A percentile compares a stretch with the other conserved stretches of the same genome.
phyloP scores from a whole-genome alignment of 92 coral and sea anemone species.

The Epizoanthus ramosus region DNA sequence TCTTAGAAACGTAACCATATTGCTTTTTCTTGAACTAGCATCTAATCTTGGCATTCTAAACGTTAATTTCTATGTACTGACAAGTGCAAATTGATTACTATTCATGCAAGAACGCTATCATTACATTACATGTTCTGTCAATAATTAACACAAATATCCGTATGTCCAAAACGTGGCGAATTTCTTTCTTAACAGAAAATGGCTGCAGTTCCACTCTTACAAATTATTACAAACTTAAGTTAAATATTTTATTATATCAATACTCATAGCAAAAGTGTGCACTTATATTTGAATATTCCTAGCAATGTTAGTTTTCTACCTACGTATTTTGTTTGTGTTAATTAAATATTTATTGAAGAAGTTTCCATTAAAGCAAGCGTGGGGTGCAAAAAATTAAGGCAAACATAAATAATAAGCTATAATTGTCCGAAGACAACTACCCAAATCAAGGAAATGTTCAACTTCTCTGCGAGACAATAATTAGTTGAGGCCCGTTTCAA shows the following conservation, averaged over 20 bases:
- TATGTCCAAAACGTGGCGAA: background rate
- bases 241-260: background rate
- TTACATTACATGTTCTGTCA: background rate
- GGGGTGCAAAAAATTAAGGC: background rate
- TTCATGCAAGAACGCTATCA: background rate
- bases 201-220: background rate
- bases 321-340: background rate
- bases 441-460: background rate
- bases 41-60: background rate
- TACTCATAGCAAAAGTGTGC: background rate
- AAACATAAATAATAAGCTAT: background rate
- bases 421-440: too few species aligned
- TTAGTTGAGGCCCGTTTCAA: too few species aligned
- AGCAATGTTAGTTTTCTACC: background rate
- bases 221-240: background rate
- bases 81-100: background rate
- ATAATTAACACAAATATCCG: background rate
- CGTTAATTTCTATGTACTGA: background rate
- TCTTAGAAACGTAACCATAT: background rate
- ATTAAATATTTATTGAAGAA: conserved; percentile 6
- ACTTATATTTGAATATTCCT: background rate
- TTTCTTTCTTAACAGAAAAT: background rate
- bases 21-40: background rate
- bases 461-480: background rate
- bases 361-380: too few species aligned